A percentile compares a stretch with the other conserved stretches of the same genome.
phyloP scores from a whole-genome alignment of 2,888 invertebrate species.

The Polyommatus icarus region DNA sequence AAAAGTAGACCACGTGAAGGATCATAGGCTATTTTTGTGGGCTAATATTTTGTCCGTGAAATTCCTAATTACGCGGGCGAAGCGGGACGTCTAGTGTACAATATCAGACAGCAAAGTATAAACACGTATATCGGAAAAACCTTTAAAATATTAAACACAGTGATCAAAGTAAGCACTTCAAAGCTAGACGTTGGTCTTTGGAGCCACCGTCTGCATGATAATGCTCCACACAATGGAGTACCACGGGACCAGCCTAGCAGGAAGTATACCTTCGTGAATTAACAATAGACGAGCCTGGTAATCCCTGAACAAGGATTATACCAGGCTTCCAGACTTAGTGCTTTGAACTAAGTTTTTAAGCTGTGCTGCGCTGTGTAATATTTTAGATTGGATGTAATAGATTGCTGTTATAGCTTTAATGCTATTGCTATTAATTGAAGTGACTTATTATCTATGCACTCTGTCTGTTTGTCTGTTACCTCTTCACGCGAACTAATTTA shows the following conservation, averaged over 20 bases:
- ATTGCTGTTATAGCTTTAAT: too few species aligned
- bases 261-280: not conserved
- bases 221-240: not conserved
- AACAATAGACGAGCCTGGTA: conserved; percentile 16
- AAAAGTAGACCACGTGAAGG: too few species aligned
- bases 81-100: too few species aligned
- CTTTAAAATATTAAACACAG: not conserved
- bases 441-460: too few species aligned
- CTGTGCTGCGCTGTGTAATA: not conserved
- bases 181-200: not conserved
- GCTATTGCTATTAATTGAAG: too few species aligned
- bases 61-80: too few species aligned
- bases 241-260: not conserved
- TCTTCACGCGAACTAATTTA: too few species aligned
- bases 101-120: too few species aligned
- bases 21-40: too few species aligned
- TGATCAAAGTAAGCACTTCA: not conserved
- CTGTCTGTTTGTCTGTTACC: too few species aligned
- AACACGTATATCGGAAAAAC: too few species aligned
- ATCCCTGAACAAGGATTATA: not conserved
- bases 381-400: not conserved
- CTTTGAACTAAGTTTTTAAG: not conserved
- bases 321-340: not conserved
- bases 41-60: too few species aligned
- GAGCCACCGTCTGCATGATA: not conserved